phyloP scores from a whole-genome alignment of 2,888 invertebrate species.

The Seira musarum region DNA sequence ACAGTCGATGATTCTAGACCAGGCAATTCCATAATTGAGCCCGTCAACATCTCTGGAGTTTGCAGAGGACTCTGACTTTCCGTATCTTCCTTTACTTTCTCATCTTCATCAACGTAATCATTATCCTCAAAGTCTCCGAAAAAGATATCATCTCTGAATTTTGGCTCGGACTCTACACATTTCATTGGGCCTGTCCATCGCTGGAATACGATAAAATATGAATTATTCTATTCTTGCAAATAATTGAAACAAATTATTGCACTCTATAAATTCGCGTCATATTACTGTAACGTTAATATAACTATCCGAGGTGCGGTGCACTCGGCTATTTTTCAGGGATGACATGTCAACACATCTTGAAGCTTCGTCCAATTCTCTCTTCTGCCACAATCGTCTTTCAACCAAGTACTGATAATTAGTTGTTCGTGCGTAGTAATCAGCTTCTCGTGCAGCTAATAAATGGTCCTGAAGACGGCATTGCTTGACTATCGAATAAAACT shows the following conservation, averaged over 20 bases:
- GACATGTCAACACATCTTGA: not conserved
- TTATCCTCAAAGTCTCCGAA: not conserved
- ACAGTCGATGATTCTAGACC: not conserved
- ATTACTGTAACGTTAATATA: slow-evolving; percentile 61
- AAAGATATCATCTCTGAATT: not conserved
- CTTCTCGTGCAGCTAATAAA: slow-evolving; percentile 57
- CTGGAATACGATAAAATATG: not conserved
- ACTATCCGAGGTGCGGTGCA: slow-evolving; percentile 57
- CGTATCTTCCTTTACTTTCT: not conserved
- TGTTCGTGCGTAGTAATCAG: slow-evolving; percentile 57
- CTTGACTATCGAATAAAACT: slow-evolving; percentile 62
- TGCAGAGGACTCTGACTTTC: not conserved
- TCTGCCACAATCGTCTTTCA: slow-evolving; percentile 65
- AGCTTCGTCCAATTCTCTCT: slow-evolving; percentile 42
- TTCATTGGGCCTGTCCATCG: not conserved
- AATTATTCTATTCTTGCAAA: not conserved
- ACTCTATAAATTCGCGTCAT: no score
- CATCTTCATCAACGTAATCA: not conserved
- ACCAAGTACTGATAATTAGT: slow-evolving; percentile 61
- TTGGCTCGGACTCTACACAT: slow-evolving; percentile 8
- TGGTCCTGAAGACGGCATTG: slow-evolving; percentile 66
- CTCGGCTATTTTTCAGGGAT: slow-evolving; percentile 28
- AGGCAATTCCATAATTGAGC: not conserved
- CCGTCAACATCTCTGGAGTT: not conserved
- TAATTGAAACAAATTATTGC: not conserved